Evolutionary conservation across 1,140 invertebrate species (phyloP).

Genomic region (Drosophila pseudoobscura): DNA sequence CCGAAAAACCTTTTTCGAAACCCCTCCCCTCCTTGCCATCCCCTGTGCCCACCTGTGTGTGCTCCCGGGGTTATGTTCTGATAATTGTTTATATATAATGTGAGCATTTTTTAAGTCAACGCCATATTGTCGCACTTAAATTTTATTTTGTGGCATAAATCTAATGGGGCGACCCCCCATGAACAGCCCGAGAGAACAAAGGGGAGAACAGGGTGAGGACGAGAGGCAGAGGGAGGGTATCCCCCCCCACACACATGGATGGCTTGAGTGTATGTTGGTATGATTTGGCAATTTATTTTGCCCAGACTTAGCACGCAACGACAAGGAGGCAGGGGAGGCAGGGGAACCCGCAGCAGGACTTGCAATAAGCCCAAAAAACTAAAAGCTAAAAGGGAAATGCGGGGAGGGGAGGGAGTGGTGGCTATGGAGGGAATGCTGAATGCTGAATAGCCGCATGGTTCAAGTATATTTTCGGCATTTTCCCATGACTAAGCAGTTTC

Average conservation of each 20-base stretch:
- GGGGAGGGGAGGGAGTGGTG: background rate
- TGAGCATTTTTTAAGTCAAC: slow-evolving; percentile 61
- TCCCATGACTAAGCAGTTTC: slow-evolving; percentile 74
- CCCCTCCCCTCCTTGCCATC: background rate
- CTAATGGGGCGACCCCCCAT: slow-evolving; percentile 21
- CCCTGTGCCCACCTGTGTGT: slow-evolving; percentile 3
- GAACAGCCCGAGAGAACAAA: background rate
- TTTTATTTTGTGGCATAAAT: slow-evolving; percentile 76
- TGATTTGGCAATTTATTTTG: slow-evolving; percentile 70
- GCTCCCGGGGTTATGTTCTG: slow-evolving; percentile 7
- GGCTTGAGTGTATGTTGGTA: slow-evolving; percentile 38
- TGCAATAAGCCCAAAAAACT: slow-evolving; percentile 62
- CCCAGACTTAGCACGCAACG: slow-evolving; percentile 69
- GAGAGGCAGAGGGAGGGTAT: slow-evolving; percentile 9
- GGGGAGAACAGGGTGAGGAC: background rate
- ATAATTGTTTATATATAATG: slow-evolving; percentile 73
- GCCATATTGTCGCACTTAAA: slow-evolving; percentile 73
- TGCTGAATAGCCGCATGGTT: slow-evolving; percentile 47
- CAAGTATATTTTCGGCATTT: slow-evolving; percentile 66
- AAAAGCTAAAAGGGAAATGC: slow-evolving; percentile 47
- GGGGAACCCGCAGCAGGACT: slow-evolving; percentile 26
- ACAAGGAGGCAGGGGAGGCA: slow-evolving; percentile 8
- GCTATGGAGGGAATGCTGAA: slow-evolving; percentile 6
- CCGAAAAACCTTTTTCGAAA: slow-evolving; percentile 7
- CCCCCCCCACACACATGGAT: slow-evolving; percentile 4